These are phyloP conservation scores for Mastacembelus armatus DNA, from an alignment of 2,797 vertebrate genomes.

Conservation along the genomic window DNA sequence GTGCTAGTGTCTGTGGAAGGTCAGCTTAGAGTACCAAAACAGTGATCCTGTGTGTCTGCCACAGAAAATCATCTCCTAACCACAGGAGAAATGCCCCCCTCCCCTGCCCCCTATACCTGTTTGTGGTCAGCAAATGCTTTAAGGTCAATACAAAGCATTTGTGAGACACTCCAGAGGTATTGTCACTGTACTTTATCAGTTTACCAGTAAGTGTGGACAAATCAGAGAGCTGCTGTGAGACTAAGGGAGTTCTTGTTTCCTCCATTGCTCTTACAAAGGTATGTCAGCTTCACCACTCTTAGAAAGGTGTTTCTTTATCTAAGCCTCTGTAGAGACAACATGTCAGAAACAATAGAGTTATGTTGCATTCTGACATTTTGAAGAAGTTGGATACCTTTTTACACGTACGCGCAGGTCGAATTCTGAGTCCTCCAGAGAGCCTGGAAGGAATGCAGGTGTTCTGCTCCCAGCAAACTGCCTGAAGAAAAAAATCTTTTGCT, in stretches of 20 bases:
- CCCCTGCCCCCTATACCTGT: too few relatives aligned
- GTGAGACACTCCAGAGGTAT: slow-evolving; percentile 68
- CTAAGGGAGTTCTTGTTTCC: slow-evolving; percentile 59
- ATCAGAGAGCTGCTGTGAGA: slow-evolving; percentile 64
- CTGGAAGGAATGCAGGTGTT: slow-evolving; percentile 70
- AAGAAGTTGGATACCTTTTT: slow-evolving; percentile 62
- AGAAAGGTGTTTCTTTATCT: slow-evolving; percentile 59
- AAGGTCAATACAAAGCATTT: slow-evolving; percentile 72
- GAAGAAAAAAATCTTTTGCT: slow-evolving; percentile 12
- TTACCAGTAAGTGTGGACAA: slow-evolving; percentile 65
- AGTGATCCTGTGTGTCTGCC: slow-evolving; percentile 73
- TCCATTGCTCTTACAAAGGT: slow-evolving; percentile 44
- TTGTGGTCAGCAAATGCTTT: slow-evolving; percentile 74
- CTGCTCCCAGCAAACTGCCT: slow-evolving; percentile 58
- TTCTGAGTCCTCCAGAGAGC: slow-evolving; percentile 47
- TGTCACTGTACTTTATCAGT: slow-evolving; percentile 64
- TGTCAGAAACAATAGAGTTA: slow-evolving; percentile 68
- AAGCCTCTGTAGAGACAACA: slow-evolving; percentile 39
- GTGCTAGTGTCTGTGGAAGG: slow-evolving; percentile 74
- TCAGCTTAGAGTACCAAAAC: slow-evolving; percentile 69
- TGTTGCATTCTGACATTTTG: slow-evolving; percentile 67
- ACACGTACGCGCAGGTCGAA: slow-evolving; percentile 58
- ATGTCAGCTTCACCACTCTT: slow-evolving; percentile 42
- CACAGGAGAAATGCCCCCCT: slow-evolving; percentile 55
- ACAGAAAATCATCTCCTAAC: slow-evolving; percentile 73